Percentiles rank a stretch among this genome's conserved stretches.
These are phyloP conservation scores for Luehdorfia chinensis DNA, from an alignment of 1,140 invertebrate species.

Conservation along the genomic window DNA sequence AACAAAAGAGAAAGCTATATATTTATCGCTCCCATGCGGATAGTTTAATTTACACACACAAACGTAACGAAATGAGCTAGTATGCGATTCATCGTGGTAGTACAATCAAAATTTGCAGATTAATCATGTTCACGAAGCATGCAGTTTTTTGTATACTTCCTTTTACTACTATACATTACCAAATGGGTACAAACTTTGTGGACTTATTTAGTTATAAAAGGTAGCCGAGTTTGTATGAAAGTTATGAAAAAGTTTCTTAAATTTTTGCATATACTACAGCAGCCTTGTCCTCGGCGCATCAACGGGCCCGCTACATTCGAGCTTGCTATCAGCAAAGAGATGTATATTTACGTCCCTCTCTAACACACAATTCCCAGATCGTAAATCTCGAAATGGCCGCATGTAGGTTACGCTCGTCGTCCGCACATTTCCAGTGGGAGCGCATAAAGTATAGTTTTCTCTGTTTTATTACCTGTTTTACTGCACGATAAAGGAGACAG, in stretches of 20 bases:
- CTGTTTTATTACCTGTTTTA: conserved; percentile 74
- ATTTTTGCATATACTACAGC: conserved; percentile 45
- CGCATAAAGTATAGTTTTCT: conserved; percentile 75
- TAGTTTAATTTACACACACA: conserved; percentile 76
- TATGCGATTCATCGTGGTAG: conserved; percentile 50
- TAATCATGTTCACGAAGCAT: conserved; percentile 20
- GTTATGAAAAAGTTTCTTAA: conserved; percentile 15
- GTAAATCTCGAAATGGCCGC: conserved; percentile 79
- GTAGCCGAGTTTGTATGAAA: background rate
- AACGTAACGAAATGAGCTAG: conserved; percentile 62
- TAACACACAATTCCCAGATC: conserved; percentile 78
- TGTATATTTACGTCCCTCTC: conserved; percentile 72
- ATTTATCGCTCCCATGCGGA: conserved; percentile 69
- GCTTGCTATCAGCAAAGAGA: conserved; percentile 63
- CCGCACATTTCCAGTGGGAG: conserved; percentile 61
- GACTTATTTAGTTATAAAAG: background rate
- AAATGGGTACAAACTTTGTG: background rate
- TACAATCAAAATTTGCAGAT: conserved; percentile 45
- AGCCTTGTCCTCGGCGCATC: conserved; percentile 56
- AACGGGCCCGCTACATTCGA: conserved; percentile 50
- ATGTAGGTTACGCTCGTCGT: conserved; percentile 75
- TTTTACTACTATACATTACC: background rate
- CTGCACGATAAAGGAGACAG: conserved; percentile 68
- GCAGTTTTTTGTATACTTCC: background rate
- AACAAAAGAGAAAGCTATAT: conserved; percentile 77